phyloP scores from a whole-genome alignment of 2,797 vertebrate genomes.

The Melanotaenia trifasciata region DNA sequence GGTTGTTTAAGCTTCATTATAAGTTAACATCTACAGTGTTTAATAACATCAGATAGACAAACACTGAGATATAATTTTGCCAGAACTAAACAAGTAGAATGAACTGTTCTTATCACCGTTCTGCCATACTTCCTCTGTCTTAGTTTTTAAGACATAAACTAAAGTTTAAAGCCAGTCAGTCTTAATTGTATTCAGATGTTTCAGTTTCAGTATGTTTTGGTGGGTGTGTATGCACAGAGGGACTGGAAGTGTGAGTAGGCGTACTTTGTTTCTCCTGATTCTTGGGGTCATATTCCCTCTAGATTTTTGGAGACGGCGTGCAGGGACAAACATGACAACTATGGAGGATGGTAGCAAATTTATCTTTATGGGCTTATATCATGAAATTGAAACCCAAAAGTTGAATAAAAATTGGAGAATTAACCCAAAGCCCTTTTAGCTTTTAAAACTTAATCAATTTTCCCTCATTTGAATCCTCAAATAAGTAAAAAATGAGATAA shows the following conservation, averaged over 20 bases:
- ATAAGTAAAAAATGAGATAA: conserved; percentile 58
- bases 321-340: conserved; percentile 12
- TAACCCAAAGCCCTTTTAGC: conserved; percentile 22
- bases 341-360: conserved; percentile 18
- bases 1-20: conserved; percentile 4
- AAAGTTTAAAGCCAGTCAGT: conserved; percentile 67
- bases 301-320: conserved; percentile 31
- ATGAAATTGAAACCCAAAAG: neutral
- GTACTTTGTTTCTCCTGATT: conserved; percentile 64
- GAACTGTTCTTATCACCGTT: conserved; percentile 20
- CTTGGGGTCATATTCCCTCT: conserved; percentile 30
- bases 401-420: conserved; percentile 11
- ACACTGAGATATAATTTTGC: neutral
- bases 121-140: neutral
- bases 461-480: conserved; percentile 42
- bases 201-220: conserved; percentile 50
- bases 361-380: conserved; percentile 25
- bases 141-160: conserved; percentile 59
- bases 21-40: neutral
- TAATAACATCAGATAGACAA: neutral
- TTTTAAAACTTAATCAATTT: conserved; percentile 38
- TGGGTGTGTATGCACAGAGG: conserved; percentile 33
- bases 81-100: conserved; percentile 8
- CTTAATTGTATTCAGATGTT: conserved; percentile 83
- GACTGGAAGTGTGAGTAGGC: conserved; percentile 58